Conservation (phyloP, 2,888 invertebrate species). For the Anorthoa munda region DNA sequence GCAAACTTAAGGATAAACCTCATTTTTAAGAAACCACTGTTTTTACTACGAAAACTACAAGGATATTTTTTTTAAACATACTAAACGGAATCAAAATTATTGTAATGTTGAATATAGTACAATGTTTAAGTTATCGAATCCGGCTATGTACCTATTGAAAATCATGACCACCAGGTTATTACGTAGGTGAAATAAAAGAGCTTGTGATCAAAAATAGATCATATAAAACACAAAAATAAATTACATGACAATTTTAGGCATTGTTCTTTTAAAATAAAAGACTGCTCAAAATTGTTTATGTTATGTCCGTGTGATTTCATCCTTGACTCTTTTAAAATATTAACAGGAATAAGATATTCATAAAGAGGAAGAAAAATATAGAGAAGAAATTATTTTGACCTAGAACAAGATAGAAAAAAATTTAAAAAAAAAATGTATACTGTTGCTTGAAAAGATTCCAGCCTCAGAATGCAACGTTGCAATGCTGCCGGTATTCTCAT, state of each 20-base stretch:
- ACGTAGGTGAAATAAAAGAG: no score
- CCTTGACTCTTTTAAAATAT: neutral
- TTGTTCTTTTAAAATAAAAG: neutral
- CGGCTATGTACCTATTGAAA: no score
- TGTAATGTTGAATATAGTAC: no score
- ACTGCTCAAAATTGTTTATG: neutral
- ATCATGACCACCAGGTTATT: no score
- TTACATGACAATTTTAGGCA: neutral
- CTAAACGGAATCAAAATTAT: no score
- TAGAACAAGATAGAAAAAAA: slow-evolving; percentile 3
- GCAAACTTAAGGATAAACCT: no score
- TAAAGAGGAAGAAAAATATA: neutral
- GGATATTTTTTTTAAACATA: no score
- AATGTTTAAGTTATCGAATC: no score
- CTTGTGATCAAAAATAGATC: no score
- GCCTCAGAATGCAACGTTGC: slow-evolving; percentile 12
- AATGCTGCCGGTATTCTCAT: slow-evolving; percentile 31
- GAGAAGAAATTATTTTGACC: neutral
- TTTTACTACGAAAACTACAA: no score
- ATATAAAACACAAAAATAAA: neutral
- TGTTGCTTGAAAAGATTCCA: slow-evolving; percentile 22
- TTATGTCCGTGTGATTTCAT: neutral
- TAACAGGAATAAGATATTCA: neutral
- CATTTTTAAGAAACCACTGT: no score
- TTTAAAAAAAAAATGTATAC: slow-evolving; percentile 1